Conservation (phyloP, 2,113 vertebrate species). For the Lepisosteus oculatus region DNA sequence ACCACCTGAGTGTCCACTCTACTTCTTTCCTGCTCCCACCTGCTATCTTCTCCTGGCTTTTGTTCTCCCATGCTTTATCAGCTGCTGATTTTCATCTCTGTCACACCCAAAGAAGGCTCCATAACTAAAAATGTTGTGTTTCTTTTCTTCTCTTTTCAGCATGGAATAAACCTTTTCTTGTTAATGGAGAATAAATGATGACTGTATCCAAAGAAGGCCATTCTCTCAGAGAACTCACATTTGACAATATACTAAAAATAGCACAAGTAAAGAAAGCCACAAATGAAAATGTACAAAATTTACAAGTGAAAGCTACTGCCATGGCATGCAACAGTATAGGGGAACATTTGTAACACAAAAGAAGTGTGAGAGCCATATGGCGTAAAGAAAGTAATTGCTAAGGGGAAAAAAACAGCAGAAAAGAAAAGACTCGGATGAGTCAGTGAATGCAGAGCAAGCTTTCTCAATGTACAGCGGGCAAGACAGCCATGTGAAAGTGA, state of each 20-base stretch:
- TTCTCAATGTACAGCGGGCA: slow-evolving; percentile 8
- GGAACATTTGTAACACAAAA: neutral
- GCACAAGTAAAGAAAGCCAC: neutral
- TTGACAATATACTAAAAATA: neutral
- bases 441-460: neutral
- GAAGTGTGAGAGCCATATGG: neutral
- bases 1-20: too few species aligned
- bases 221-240: neutral
- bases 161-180: too few species aligned
- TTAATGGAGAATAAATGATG: neutral
- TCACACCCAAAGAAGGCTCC: too few species aligned
- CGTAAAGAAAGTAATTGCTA: neutral
- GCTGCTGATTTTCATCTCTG: too few species aligned
- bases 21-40: too few species aligned
- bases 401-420: too few species aligned
- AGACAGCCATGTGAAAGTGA: slow-evolving; percentile 5
- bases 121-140: too few species aligned
- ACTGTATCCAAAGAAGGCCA: neutral
- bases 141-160: too few species aligned
- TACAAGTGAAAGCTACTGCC: neutral
- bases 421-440: slow-evolving; percentile 2
- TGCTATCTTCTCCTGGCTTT: too few species aligned
- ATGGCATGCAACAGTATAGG: neutral
- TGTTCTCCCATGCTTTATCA: too few species aligned
- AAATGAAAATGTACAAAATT: neutral